phyloP scores from a whole-genome alignment of 1,140 invertebrate species.

The Eupristina koningsbergeri region DNA sequence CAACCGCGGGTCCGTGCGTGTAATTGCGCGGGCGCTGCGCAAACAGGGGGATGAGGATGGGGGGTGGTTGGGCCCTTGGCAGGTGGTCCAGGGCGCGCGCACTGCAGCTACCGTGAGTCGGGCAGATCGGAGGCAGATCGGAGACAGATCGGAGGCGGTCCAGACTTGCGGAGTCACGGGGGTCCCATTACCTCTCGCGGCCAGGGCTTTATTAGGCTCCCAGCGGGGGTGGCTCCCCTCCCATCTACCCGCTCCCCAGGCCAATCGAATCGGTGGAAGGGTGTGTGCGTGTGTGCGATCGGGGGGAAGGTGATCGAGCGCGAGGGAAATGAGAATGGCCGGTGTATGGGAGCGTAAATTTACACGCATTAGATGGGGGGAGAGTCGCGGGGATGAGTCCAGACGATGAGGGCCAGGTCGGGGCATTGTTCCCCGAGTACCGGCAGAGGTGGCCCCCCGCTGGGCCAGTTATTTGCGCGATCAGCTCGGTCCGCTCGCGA shows the following conservation, averaged over 20 bases:
- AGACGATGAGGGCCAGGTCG: neutral
- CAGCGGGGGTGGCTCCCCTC: conserved; percentile 65
- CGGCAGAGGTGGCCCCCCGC: conserved; percentile 56
- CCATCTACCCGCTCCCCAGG: neutral
- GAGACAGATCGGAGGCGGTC: conserved; percentile 14
- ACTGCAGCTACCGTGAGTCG: conserved; percentile 10
- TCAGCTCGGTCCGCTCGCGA: conserved; percentile 55
- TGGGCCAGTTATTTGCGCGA: conserved; percentile 65
- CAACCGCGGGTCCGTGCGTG: too few species aligned
- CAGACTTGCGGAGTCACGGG: conserved; percentile 62
- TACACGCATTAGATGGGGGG: conserved; percentile 39
- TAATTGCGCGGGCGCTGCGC: conserved; percentile 34
- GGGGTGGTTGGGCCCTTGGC: conserved; percentile 43
- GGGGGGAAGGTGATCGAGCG: conserved; percentile 31
- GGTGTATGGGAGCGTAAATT: conserved; percentile 44
- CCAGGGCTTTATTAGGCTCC: conserved; percentile 67
- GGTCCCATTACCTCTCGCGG: conserved; percentile 61
- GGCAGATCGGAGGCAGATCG: conserved; percentile 5
- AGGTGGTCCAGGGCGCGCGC: conserved; percentile 27
- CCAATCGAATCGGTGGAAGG: neutral
- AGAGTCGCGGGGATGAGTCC: neutral
- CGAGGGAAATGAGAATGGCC: conserved; percentile 35
- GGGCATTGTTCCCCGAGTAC: neutral
- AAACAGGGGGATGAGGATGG: too few species aligned
- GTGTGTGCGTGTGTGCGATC: conserved; percentile 31